A percentile compares a stretch with the other conserved stretches of the same genome.
These are phyloP conservation scores for Neomorphus geoffroyi DNA, from an alignment of 2,797 vertebrate species.

Conservation along the genomic window DNA sequence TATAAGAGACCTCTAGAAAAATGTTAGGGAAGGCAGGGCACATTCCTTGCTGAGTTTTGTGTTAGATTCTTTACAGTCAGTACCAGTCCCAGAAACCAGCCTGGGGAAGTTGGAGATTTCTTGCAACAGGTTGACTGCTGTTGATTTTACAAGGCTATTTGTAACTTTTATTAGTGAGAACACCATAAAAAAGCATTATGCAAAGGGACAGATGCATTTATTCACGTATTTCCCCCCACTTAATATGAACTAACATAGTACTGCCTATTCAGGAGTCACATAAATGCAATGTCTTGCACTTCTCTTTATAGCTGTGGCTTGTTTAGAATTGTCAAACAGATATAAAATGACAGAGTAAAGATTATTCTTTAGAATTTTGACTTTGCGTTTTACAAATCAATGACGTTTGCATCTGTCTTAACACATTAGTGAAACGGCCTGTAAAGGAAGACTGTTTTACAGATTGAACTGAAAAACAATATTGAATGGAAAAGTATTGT, in stretches of 20 bases:
- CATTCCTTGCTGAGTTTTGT: slow-evolving; percentile 26
- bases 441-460: not conserved
- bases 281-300: not conserved
- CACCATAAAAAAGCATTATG: not conserved
- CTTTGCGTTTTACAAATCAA: slow-evolving; percentile 40
- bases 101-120: not conserved
- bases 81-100: not conserved
- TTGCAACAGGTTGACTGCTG: slow-evolving; percentile 34
- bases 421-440: slow-evolving; percentile 11
- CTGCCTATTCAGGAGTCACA: not conserved
- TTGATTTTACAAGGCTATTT: slow-evolving; percentile 37
- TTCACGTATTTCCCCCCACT: not conserved
- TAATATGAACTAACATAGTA: not conserved
- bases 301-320: not conserved
- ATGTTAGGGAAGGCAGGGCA: slow-evolving; percentile 30
- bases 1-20: slow-evolving; percentile 24
- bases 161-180: not conserved
- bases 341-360: not conserved
- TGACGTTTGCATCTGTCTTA: slow-evolving; percentile 20
- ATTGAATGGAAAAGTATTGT: not conserved
- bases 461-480: not conserved
- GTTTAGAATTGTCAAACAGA: slow-evolving; percentile 1
- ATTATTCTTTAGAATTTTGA: slow-evolving; percentile 45
- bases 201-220: not conserved
- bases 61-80: slow-evolving; percentile 7